Percentiles rank a stretch among this genome's conserved stretches.
phyloP scores from a whole-genome alignment of 2,113 vertebrate genomes.

The Pluvialis apricaria region DNA sequence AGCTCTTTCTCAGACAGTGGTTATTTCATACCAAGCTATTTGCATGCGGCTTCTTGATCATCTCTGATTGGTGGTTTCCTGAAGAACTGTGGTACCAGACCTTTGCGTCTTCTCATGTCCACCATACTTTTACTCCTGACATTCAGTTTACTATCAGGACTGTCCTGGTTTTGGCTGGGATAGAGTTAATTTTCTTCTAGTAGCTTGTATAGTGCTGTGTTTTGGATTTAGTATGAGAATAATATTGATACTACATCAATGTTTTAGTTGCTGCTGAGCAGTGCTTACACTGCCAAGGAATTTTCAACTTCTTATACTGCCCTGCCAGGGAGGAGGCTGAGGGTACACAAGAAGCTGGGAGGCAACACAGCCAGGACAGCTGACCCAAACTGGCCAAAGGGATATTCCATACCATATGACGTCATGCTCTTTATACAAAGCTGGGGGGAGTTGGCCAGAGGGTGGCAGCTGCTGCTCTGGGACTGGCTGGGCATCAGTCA shows the following conservation, averaged over 20 bases:
- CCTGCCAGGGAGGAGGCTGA: background rate
- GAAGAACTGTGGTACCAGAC: background rate
- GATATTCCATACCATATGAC: background rate
- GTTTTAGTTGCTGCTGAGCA: background rate
- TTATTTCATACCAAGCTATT: background rate
- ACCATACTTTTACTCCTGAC: background rate
- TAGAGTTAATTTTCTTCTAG: background rate
- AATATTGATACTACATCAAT: background rate
- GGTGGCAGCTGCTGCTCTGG: background rate
- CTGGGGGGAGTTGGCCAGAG: background rate
- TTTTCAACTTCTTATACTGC: background rate
- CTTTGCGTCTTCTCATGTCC: background rate
- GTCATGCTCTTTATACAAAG: background rate
- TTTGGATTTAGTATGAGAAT: background rate
- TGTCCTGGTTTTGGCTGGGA: background rate
- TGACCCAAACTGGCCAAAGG: background rate
- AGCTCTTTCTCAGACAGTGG: background rate
- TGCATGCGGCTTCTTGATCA: background rate
- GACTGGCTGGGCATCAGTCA: background rate
- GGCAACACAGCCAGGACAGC: background rate
- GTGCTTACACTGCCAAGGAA: background rate
- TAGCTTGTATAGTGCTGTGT: background rate
- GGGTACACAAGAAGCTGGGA: background rate
- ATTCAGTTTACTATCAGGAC: background rate
- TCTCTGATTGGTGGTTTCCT: background rate